Base-by-base conservation (phyloP, 2,888 invertebrate species). In the Tridacna gigas region DNA sequence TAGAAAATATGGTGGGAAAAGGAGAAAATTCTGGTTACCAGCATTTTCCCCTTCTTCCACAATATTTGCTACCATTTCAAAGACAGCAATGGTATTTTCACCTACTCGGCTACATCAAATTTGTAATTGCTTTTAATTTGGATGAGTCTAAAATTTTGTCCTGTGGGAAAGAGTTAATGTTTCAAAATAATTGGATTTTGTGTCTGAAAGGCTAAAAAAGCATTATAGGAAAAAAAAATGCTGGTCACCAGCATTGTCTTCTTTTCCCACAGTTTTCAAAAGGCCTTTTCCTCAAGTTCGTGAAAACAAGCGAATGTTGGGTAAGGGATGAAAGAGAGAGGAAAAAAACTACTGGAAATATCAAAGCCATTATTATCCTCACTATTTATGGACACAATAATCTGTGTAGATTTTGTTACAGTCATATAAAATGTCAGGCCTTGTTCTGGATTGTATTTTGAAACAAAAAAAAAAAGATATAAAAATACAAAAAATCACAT, bases 381-480 rank as follows among this genome's bases (percentile, higher is more conserved):
- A 22, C n/a, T 71, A 71, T 51, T 71, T 51, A 51, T 71, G 51
- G 47, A 22, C 22, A 28, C 18, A 71, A 48, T 71, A 71, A 71
- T 71, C 71, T 71, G 25, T 51, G 71, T 71, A 71, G 71, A 51
- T 71, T 71, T 71, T 71, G 71, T 71, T 71, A 71, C 71, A 71
- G 25, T 71, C 48, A 47, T 71, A 48, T 71, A 71, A 71, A 71
- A 71, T 71, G 71, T 71, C 71, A 71, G 51, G 51, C 12, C 71
- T 12, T 12, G 26, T 22, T 71, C 71, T 71, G 71, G 51, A 22
- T n/a, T 51, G 45, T 71, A 71, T 71, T 71, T 48, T 51, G 71
- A 71, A 37, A 71, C 12, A 51, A 20, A 71, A 71, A 47, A 66
- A 71, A 71, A 51, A 18, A 3, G 67, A 45, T 67, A 11, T n/a